Evolutionary conservation across 1,140 invertebrate species (phyloP).

Genomic region (Drosophila sulfurigaster): DNA sequence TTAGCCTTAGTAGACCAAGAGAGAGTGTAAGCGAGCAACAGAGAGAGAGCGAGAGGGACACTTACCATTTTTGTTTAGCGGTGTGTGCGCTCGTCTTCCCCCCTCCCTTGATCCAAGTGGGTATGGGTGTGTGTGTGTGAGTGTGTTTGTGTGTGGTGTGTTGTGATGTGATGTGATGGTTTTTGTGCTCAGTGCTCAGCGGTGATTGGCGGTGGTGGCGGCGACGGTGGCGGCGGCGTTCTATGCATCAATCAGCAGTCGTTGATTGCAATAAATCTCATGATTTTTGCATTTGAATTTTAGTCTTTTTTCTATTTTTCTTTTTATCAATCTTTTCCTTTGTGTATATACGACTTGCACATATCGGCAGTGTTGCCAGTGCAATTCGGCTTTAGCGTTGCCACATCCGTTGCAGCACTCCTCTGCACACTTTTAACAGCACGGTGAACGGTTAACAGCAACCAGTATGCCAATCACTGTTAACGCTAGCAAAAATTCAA

Average conservation of each 20-base stretch:
- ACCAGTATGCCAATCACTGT: conserved; percentile 2
- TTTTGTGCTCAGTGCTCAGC: conserved; percentile 54
- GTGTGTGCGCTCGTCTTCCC: conserved; percentile 6
- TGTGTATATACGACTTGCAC: conserved; percentile 71
- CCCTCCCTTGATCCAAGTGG: background rate
- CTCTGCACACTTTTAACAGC: conserved; percentile 21
- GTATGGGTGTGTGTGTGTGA: conserved; percentile 5
- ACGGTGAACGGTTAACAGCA: too few relatives aligned
- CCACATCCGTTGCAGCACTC: conserved; percentile 11
- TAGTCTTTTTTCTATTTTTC: too few relatives aligned
- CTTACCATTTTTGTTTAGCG: conserved; percentile 46
- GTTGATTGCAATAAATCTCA: conserved; percentile 60
- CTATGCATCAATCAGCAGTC: conserved; percentile 67
- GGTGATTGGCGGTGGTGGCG: conserved; percentile 30
- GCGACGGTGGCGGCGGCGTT: conserved; percentile 3
- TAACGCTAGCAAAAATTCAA: background rate
- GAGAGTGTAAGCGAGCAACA: too few relatives aligned
- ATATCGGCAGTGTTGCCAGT: conserved; percentile 56
- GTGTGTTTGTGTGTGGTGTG: conserved; percentile 11
- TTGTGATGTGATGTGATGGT: conserved; percentile 13
- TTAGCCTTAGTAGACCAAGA: conserved; percentile 25
- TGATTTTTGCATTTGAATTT: conserved; percentile 49
- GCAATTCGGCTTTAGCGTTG: conserved; percentile 36
- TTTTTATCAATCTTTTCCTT: conserved; percentile 64
- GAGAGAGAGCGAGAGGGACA: background rate